These are phyloP conservation scores for Psilopogon haemacephalus DNA, from an alignment of 2,113 vertebrate species.

Conservation along the genomic window DNA sequence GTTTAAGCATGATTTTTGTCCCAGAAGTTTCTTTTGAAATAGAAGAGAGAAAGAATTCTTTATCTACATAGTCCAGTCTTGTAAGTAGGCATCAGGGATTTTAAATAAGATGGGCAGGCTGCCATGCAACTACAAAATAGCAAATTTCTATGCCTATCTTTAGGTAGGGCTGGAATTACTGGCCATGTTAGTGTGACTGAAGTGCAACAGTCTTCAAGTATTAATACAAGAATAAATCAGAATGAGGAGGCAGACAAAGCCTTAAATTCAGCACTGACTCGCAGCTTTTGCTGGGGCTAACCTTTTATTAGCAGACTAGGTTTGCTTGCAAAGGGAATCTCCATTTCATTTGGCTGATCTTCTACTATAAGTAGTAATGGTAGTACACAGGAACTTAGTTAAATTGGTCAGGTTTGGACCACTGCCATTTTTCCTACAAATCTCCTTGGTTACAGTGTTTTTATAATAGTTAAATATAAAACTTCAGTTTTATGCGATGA, in stretches of 20 bases:
- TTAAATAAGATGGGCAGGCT: neutral
- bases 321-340: neutral
- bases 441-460: neutral
- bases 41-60: neutral
- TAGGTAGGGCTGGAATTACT: neutral
- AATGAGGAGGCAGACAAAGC: neutral
- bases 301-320: neutral
- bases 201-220: neutral
- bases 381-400: neutral
- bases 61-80: neutral
- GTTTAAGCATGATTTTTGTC: neutral
- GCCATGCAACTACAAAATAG: neutral
- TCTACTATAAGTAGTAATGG: neutral
- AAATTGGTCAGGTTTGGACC: neutral
- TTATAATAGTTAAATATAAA: neutral
- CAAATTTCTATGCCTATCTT: neutral
- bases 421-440: neutral
- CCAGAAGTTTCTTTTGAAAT: neutral
- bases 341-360: neutral
- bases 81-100: neutral
- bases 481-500: neutral
- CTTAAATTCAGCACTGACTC: neutral
- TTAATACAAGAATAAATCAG: neutral
- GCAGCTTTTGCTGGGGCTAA: neutral
- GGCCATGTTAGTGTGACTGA: neutral